Evolutionary conservation across 2,888 invertebrate species (phyloP).

Genomic region (Melitaea athalia): DNA sequence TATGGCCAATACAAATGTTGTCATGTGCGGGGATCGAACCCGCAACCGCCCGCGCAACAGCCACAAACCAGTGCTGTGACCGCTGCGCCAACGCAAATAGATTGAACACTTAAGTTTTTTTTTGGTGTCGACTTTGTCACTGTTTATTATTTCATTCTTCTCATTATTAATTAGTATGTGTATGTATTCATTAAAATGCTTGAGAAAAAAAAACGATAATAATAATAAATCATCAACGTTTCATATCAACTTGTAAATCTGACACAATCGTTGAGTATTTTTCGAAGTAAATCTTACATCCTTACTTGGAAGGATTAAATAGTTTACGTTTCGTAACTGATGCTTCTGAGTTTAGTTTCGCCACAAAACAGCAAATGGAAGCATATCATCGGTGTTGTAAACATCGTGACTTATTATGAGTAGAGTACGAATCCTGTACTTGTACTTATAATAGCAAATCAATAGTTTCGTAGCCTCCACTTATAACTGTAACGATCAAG

Average conservation of each 20-base stretch:
- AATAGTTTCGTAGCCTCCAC: slow-evolving; percentile 27
- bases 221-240: background rate
- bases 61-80: too few species aligned
- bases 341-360: slow-evolving; percentile 32
- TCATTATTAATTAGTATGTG: too few species aligned
- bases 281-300: background rate
- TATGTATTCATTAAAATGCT: background rate
- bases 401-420: slow-evolving; percentile 62
- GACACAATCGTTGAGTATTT: background rate
- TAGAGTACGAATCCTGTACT: slow-evolving; percentile 2
- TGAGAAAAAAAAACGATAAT: background rate
- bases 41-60: too few species aligned
- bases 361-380: slow-evolving; percentile 45
- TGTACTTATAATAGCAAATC: slow-evolving; percentile 25
- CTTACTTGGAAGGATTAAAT: background rate
- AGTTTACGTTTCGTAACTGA: slow-evolving; percentile 28
- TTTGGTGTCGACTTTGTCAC: too few species aligned
- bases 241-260: background rate
- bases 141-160: too few species aligned
- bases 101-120: too few species aligned
- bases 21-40: too few species aligned
- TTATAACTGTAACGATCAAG: slow-evolving; percentile 22
- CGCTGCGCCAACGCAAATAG: too few species aligned
- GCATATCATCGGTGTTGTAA: slow-evolving; percentile 59
- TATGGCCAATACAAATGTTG: too few species aligned